These are phyloP conservation scores for Crocodylus rhombifer DNA, from an alignment of 2,797 vertebrate genomes.

Conservation along the genomic window DNA sequence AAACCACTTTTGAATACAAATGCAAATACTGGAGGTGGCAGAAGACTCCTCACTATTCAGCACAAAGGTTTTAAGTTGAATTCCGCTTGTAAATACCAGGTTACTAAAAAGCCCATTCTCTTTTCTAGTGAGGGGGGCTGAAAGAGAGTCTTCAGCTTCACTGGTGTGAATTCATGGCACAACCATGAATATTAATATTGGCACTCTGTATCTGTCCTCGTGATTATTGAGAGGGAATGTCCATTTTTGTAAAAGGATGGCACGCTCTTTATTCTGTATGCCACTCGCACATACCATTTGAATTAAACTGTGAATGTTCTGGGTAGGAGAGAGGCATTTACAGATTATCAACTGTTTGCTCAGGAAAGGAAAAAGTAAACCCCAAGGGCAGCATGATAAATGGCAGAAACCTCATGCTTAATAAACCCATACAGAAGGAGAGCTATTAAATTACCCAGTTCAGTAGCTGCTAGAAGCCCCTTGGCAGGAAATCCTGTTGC, in stretches of 20 bases:
- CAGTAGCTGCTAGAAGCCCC: not conserved
- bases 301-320: constrained; percentile 33
- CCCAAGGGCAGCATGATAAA: not conserved
- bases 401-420: not conserved
- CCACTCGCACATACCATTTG: not conserved
- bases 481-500: constrained; percentile 57
- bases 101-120: not conserved
- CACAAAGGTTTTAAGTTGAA: constrained; percentile 1
- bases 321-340: constrained; percentile 4
- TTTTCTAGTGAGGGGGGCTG: not conserved
- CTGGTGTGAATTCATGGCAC: not conserved
- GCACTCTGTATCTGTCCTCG: not conserved
- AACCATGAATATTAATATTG: not conserved
- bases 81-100: not conserved
- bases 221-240: not conserved
- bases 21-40: not conserved
- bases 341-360: not conserved
- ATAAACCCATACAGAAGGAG: not conserved
- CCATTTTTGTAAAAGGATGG: not conserved
- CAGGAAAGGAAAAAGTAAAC: not conserved
- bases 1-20: not conserved
- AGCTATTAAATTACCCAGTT: not conserved
- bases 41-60: not conserved
- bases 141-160: not conserved
- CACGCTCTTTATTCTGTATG: not conserved